These are phyloP conservation scores for Herpetotheres cachinnans DNA, from an alignment of 2,113 vertebrate genomes.

Conservation along the genomic window DNA sequence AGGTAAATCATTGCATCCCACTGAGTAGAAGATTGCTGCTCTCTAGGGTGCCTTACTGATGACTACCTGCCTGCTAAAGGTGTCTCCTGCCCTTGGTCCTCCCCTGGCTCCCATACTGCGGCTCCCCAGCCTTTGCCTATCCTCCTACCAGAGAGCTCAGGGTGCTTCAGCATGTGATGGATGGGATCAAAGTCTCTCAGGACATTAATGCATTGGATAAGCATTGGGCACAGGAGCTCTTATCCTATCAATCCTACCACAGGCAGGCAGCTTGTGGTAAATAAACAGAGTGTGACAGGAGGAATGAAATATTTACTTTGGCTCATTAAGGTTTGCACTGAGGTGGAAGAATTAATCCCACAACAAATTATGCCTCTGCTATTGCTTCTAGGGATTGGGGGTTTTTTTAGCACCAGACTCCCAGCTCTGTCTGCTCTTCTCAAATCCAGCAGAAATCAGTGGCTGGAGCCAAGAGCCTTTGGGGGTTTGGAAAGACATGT, in stretches of 20 bases:
- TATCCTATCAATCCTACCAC: not conserved
- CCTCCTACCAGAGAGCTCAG: not conserved
- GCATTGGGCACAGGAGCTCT: not conserved
- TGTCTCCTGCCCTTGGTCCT: not conserved
- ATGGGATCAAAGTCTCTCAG: not conserved
- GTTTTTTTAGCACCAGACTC: not conserved
- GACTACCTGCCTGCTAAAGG: not conserved
- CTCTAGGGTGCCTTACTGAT: not conserved
- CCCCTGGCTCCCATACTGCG: not conserved
- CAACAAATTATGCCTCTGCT: conserved; percentile 13
- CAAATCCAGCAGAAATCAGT: not conserved
- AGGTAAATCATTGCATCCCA: not conserved
- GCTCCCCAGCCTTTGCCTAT: not conserved
- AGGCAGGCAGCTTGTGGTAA: not conserved
- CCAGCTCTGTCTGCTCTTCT: not conserved
- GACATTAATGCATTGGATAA: not conserved
- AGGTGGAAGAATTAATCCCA: conserved; percentile 42
- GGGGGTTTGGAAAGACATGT: not conserved
- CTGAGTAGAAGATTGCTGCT: not conserved
- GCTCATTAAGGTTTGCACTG: conserved; percentile 16
- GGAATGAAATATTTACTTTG: conserved; percentile 27
- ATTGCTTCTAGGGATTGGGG: not conserved
- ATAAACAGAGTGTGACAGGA: not conserved
- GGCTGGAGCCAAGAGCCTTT: not conserved
- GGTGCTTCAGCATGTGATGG: not conserved